phyloP scores from a whole-genome alignment of 64 coral and sea anemone genomes.

The Actinia equina region DNA sequence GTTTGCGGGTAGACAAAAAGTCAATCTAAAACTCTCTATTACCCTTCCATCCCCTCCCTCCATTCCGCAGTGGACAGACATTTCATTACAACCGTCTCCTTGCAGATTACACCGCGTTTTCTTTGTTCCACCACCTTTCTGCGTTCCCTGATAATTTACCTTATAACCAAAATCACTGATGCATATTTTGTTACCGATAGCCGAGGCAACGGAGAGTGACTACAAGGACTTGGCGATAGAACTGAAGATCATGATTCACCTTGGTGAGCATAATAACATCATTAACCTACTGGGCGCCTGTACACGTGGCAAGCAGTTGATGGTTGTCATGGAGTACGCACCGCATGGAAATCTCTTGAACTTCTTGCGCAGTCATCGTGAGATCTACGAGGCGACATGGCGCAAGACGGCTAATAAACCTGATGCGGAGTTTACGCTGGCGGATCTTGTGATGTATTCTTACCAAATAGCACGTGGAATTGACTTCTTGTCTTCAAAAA shows the following conservation, averaged over 20 bases:
- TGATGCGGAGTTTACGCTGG: slow-evolving; percentile 53
- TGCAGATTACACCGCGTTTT: too few relatives aligned
- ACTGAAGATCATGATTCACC: slow-evolving; percentile 69
- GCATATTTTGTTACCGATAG: slow-evolving; percentile 12
- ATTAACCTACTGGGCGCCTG: slow-evolving; percentile 82
- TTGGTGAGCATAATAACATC: slow-evolving; percentile 76
- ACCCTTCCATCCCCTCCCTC: too few relatives aligned
- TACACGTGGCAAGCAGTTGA: slow-evolving; percentile 41
- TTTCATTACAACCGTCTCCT: too few relatives aligned
- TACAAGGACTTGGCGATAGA: slow-evolving; percentile 76
- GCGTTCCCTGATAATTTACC: not conserved
- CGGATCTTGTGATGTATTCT: slow-evolving; percentile 44
- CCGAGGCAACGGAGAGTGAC: slow-evolving; percentile 49
- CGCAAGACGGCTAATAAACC: slow-evolving; percentile 47
- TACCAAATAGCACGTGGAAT: slow-evolving; percentile 84
- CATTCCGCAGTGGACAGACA: too few relatives aligned
- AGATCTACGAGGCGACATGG: slow-evolving; percentile 77
- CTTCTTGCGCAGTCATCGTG: slow-evolving; percentile 49
- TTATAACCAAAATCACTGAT: not conserved
- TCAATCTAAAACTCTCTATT: too few relatives aligned
- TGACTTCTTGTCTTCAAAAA: slow-evolving; percentile 84
- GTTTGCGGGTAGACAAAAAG: too few relatives aligned
- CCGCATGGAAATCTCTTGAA: slow-evolving; percentile 52
- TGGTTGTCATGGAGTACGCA: slow-evolving; percentile 84
- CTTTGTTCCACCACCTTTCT: too few relatives aligned